Percentiles rank a stretch among this genome's conserved stretches.
phyloP scores from a whole-genome alignment of 2,113 vertebrate species.

The Triplophysa tibetana region DNA sequence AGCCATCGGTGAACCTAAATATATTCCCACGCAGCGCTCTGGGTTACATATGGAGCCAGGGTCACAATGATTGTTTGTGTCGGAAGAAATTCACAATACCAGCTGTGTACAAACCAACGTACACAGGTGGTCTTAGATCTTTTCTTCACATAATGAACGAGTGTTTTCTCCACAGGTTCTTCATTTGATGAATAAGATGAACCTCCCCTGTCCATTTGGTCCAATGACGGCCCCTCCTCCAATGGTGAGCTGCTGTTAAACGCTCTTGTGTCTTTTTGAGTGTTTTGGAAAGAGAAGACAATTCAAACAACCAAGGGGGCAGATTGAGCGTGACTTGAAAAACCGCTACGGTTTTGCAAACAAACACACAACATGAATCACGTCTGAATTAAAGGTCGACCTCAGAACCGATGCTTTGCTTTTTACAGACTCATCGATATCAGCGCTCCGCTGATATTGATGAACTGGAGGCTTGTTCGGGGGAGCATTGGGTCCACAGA shows the following conservation, averaged over 20 bases:
- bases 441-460: slow-evolving; percentile 12
- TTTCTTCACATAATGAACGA: slow-evolving; percentile 24
- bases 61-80: slow-evolving; percentile 59
- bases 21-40: slow-evolving; percentile 52
- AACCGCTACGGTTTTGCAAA: background rate
- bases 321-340: background rate
- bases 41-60: slow-evolving; percentile 62
- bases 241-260: slow-evolving; percentile 73
- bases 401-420: background rate
- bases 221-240: slow-evolving; percentile 86
- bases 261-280: background rate
- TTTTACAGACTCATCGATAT: background rate
- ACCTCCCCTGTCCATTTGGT: slow-evolving; percentile 93
- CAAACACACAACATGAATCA: background rate
- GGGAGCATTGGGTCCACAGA: background rate
- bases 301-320: background rate
- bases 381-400: background rate
- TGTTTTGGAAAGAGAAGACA: background rate
- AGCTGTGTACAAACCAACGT: slow-evolving; percentile 44
- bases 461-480: background rate
- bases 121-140: background rate
- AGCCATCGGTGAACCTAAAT: slow-evolving; percentile 16
- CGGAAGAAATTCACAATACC: slow-evolving; percentile 37
- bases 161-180: slow-evolving; percentile 81
- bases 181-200: slow-evolving; percentile 99